These are phyloP conservation scores for Rhyacophila evoluta DNA, from an alignment of 2,888 invertebrate genomes.

Conservation along the genomic window DNA sequence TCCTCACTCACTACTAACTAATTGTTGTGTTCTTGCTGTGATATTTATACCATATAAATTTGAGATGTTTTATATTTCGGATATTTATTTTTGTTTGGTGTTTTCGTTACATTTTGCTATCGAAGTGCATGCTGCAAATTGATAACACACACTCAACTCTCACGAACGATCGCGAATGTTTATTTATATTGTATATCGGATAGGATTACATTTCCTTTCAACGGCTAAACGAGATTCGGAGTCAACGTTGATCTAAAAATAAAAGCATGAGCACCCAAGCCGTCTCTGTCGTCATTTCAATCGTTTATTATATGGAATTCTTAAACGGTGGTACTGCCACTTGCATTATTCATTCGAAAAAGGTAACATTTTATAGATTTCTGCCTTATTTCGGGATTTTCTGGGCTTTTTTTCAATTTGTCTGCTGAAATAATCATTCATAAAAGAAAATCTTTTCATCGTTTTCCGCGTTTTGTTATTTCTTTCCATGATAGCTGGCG, in stretches of 20 bases:
- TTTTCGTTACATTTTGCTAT: too few relatives aligned
- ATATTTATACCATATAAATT: too few relatives aligned
- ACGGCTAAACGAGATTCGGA: slow-evolving; percentile 19
- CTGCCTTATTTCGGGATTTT: slow-evolving; percentile 12
- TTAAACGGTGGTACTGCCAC: slow-evolving; percentile 19
- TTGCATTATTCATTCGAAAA: slow-evolving; percentile 17
- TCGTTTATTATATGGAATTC: slow-evolving; percentile 24
- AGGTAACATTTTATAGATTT: slow-evolving; percentile 20
- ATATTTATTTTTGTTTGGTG: too few relatives aligned
- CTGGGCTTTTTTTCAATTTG: slow-evolving; percentile 17
- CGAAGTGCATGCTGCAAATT: too few relatives aligned
- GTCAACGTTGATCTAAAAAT: slow-evolving; percentile 28
- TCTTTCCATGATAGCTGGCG: not conserved
- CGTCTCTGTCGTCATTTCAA: slow-evolving; percentile 18
- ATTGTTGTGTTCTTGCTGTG: too few relatives aligned
- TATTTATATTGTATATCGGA: slow-evolving; percentile 16
- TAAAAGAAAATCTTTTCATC: not conserved
- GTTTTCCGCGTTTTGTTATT: not conserved
- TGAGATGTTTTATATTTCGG: too few relatives aligned
- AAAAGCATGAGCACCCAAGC: slow-evolving; percentile 23
- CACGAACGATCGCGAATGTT: not conserved
- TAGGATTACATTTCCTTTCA: slow-evolving; percentile 23
- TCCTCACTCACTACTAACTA: too few relatives aligned
- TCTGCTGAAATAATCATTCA: slow-evolving; percentile 21
- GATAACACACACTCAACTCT: slow-evolving; percentile 9